These are phyloP conservation scores for Callionymus lyra DNA, from an alignment of 2,113 vertebrate species.

Conservation along the genomic window DNA sequence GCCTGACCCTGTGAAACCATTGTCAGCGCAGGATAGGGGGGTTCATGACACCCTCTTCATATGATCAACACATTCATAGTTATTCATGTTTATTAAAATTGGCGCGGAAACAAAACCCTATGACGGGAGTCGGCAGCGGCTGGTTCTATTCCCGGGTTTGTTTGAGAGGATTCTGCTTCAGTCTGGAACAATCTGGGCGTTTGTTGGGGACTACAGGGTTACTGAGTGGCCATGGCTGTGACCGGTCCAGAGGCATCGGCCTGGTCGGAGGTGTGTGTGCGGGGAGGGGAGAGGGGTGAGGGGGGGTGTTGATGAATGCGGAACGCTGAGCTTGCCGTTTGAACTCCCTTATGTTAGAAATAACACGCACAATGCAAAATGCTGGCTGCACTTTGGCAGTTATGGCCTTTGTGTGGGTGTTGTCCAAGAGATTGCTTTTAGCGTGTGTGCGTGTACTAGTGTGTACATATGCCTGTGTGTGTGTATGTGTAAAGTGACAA, in stretches of 20 bases:
- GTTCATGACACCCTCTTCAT: neutral
- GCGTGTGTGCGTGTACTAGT: no score
- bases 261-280: slow-evolving; percentile 5
- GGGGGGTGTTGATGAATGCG: slow-evolving; percentile 44
- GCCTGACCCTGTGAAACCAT: slow-evolving; percentile 62
- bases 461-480: slow-evolving; percentile 19
- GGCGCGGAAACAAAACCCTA: no score
- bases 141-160: no score
- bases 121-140: no score
- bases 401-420: slow-evolving; percentile 46
- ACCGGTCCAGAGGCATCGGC: slow-evolving; percentile 36
- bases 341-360: slow-evolving; percentile 51
- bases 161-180: no score
- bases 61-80: no score
- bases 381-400: slow-evolving; percentile 47
- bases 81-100: no score
- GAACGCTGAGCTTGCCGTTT: slow-evolving; percentile 58
- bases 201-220: slow-evolving; percentile 14
- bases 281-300: neutral
- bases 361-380: slow-evolving; percentile 64
- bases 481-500: slow-evolving; percentile 2
- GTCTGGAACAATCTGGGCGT: neutral
- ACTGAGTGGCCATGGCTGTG: slow-evolving; percentile 31
- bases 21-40: slow-evolving; percentile 34
- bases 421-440: no score